phyloP scores from a whole-genome alignment of 2,888 invertebrate genomes.

The Tenthredo mesomela region DNA sequence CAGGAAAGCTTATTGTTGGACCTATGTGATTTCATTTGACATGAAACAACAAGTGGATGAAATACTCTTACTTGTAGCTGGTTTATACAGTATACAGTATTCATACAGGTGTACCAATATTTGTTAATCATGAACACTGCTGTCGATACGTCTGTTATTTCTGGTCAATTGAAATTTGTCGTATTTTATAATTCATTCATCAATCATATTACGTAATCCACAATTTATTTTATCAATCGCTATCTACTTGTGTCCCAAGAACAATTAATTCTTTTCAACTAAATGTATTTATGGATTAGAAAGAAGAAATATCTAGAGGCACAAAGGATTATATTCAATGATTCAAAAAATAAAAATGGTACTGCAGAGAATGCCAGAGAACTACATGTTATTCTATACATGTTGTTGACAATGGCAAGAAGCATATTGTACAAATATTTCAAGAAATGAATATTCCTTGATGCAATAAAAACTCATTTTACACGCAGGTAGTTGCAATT shows the following conservation, averaged over 20 bases:
- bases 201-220: not conserved
- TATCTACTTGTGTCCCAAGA: not conserved
- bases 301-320: not conserved
- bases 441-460: not conserved
- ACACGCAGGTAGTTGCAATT: constrained; percentile 2
- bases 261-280: not conserved
- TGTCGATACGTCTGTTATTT: not conserved
- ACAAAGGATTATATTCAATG: not conserved
- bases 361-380: not conserved
- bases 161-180: constrained; percentile 24
- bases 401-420: not conserved
- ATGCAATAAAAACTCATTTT: not conserved
- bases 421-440: not conserved
- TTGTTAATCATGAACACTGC: not conserved
- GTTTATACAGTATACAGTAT: not conserved
- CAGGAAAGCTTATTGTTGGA: not conserved
- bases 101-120: not conserved
- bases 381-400: not conserved
- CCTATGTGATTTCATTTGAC: constrained; percentile 1
- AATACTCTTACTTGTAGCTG: not conserved
- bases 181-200: not conserved
- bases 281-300: not conserved
- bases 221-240: not conserved
- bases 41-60: constrained; percentile 25
- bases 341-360: not conserved